Percentiles rank a stretch among this genome's conserved stretches.
These are phyloP conservation scores for Etheostoma nigrum DNA, from an alignment of 2,797 vertebrate genomes.

Conservation along the genomic window DNA sequence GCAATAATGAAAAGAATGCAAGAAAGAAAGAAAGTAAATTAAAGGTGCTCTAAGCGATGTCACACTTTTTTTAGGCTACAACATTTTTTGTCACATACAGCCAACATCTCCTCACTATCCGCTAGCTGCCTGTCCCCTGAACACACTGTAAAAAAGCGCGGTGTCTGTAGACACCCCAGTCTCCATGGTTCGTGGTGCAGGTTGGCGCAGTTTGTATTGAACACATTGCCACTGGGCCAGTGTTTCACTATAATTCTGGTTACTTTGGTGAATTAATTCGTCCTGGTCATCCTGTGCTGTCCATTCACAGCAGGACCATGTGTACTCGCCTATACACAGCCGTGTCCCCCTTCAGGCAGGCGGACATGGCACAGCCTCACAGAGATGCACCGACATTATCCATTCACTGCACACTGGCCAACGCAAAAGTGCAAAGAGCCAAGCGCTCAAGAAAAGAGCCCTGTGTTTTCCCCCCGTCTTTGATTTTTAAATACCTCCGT, in stretches of 20 bases:
- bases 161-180: too few relatives aligned
- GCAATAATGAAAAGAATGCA: too few relatives aligned
- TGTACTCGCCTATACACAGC: constrained; percentile 37
- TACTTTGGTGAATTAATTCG: constrained; percentile 35
- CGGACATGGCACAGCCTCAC: constrained; percentile 77
- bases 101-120: too few relatives aligned
- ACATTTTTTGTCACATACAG: too few relatives aligned
- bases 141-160: too few relatives aligned
- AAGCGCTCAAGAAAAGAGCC: constrained; percentile 53
- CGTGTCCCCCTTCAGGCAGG: constrained; percentile 42
- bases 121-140: too few relatives aligned
- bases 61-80: too few relatives aligned
- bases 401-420: constrained; percentile 63
- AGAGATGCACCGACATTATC: constrained; percentile 63
- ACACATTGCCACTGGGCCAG: neutral
- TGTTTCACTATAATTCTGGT: neutral
- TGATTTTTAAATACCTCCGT: constrained; percentile 74
- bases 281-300: constrained; percentile 27
- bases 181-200: too few relatives aligned
- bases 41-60: neutral
- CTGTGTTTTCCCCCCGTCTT: constrained; percentile 20
- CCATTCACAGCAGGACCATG: constrained; percentile 51
- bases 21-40: neutral
- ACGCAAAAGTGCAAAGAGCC: constrained; percentile 53
- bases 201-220: too few relatives aligned